These are phyloP conservation scores for Noctilio leporinus DNA, from an alignment of 2,113 vertebrate genomes.

Conservation along the genomic window DNA sequence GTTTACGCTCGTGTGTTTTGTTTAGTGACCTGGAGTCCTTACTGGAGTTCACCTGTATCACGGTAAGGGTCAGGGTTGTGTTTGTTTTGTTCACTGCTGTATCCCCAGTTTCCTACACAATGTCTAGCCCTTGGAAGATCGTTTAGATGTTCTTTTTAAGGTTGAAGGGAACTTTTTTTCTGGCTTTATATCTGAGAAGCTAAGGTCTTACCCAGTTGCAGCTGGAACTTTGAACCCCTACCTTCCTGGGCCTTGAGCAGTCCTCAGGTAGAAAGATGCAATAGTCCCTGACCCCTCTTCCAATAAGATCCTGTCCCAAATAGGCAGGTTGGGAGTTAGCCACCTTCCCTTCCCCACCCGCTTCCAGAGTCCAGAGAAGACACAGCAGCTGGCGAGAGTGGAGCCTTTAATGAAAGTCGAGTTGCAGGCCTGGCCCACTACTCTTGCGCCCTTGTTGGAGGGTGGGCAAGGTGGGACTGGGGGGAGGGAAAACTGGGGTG, in stretches of 20 bases:
- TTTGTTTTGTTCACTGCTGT: neutral
- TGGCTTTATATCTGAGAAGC: neutral
- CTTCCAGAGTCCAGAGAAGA: neutral
- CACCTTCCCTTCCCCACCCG: neutral
- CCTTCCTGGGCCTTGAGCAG: neutral
- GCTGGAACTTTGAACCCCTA: neutral
- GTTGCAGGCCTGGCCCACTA: neutral
- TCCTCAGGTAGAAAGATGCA: neutral
- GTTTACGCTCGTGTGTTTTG: neutral
- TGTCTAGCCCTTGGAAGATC: neutral
- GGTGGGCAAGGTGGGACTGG: neutral
- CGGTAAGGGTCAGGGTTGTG: neutral
- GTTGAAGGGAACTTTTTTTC: neutral
- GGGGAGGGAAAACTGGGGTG: neutral
- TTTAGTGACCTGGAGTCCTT: neutral
- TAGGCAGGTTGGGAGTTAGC: neutral
- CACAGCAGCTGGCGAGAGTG: neutral
- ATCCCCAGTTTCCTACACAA: neutral
- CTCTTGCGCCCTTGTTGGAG: constrained; percentile 6
- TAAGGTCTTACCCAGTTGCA: neutral
- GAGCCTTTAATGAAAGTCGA: constrained; percentile 63
- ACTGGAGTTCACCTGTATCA: neutral
- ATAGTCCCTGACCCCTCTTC: neutral
- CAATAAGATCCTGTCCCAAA: neutral
- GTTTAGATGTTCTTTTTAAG: neutral